Conservation (phyloP, 1,140 invertebrate genomes). For the Conus betulinus region DNA sequence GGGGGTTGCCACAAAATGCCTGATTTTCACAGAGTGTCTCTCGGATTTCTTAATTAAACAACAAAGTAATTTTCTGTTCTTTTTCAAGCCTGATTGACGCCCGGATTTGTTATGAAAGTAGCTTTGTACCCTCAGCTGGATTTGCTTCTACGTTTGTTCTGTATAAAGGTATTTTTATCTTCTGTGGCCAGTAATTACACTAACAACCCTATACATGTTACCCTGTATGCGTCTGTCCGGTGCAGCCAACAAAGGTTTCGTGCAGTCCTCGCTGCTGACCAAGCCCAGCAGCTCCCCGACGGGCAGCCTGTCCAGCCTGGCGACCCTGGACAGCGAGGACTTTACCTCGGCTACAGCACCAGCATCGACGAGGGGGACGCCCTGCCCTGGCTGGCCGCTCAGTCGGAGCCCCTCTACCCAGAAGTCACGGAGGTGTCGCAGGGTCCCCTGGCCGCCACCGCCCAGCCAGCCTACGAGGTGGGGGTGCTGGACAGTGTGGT, state of each 20-base stretch:
- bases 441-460: background rate
- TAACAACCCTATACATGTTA: too few relatives aligned
- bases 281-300: background rate
- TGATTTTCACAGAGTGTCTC: too few relatives aligned
- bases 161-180: too few relatives aligned
- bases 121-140: too few relatives aligned
- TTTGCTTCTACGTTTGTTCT: too few relatives aligned
- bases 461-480: background rate
- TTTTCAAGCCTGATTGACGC: too few relatives aligned
- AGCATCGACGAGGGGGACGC: slow-evolving; percentile 10
- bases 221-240: too few relatives aligned
- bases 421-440: slow-evolving; percentile 12
- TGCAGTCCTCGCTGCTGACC: slow-evolving; percentile 25
- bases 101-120: too few relatives aligned
- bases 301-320: slow-evolving; percentile 18
- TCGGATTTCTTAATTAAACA: too few relatives aligned
- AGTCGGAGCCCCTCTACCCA: background rate
- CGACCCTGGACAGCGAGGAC: slow-evolving; percentile 4
- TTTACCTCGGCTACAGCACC: background rate
- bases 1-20: too few relatives aligned
- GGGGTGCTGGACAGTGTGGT: background rate
- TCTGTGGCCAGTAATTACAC: too few relatives aligned
- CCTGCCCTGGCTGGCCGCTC: slow-evolving; percentile 4
- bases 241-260: slow-evolving; percentile 61
- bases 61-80: too few relatives aligned